Percentiles rank a stretch among this genome's conserved stretches.
Conservation (phyloP, 2,797 vertebrate species). For the Pangasius sanitwongsei region DNA sequence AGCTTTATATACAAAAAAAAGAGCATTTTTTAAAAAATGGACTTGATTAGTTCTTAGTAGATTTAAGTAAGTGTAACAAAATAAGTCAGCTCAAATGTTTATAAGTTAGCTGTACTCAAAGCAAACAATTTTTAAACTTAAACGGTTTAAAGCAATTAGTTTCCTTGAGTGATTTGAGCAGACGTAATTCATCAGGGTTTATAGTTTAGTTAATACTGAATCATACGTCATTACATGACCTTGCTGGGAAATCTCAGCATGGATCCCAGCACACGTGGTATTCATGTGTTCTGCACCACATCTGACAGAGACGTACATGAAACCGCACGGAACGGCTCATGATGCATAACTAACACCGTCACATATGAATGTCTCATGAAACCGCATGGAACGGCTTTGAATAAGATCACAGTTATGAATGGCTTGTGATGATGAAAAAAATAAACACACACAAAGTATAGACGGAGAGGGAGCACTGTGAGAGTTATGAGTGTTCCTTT, state of each 20-base stretch:
- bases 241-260: background rate
- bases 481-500: conserved; percentile 61
- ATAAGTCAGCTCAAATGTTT: too few species aligned
- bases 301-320: background rate
- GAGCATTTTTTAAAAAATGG: too few species aligned
- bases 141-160: too few species aligned
- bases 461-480: conserved; percentile 58
- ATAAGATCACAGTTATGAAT: too few species aligned
- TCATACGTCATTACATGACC: background rate
- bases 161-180: too few species aligned
- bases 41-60: too few species aligned
- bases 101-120: too few species aligned
- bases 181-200: background rate
- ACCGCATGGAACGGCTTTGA: background rate
- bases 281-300: background rate
- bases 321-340: background rate
- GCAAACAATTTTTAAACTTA: too few species aligned
- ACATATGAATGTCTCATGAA: background rate
- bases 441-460: conserved; percentile 55
- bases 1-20: too few species aligned
- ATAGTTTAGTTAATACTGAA: background rate
- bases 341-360: background rate
- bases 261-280: background rate
- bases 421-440: background rate
- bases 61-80: too few species aligned